Base-by-base conservation (phyloP, 1,140 invertebrate genomes). In the Scylla paramamosain region DNA sequence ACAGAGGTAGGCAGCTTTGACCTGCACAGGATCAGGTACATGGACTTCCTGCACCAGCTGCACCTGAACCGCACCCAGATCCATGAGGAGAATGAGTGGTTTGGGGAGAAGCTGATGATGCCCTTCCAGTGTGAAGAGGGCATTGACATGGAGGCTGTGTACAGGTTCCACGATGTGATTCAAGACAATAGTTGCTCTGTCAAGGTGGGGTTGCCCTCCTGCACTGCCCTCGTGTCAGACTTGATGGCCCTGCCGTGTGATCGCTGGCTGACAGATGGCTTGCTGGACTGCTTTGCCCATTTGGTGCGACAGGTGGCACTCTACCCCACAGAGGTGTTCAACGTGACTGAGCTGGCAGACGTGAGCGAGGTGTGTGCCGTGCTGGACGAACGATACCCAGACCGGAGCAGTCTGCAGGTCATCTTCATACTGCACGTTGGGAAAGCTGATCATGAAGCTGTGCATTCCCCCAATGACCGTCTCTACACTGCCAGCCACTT, bases 11-110 rank as follows among this genome's bases (percentile, higher is more conserved):
- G 89, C 8, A 91, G 29, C 46, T 91, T 91, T 28, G 89, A 91
- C 89, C 45, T 91, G 10, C 89, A 91, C 89, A 28, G 89, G 16
- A 91, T 52, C n/a, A 20, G 89, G 14, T 91, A 91, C 45, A 91
- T 91, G 89, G 89, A 91, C n/a, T 91, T 91, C 89, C 89, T 91
- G 6, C 89, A 91, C 45, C 89, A 91, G 89, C 89, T 91, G 20
- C 89, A 91, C 89, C 45, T 29, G 12, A 91, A 91, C n/a, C 89
- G 89, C 32, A 91, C 32, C 25, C 89, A 91, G 89, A 29, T 91
- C 45, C 32, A 25, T 0, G 89, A 91, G 89, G 89, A 91, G 89
- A 29, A 91, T 25, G 89, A 91, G 89, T 91, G 89, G 89, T 91
- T 91, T 48, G 46, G 32, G 45, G 46, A 91, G 28, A 52, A 52